Percentiles rank a stretch among this genome's conserved stretches.
phyloP scores from a whole-genome alignment of 2,113 vertebrate genomes.

The Indri indri region DNA sequence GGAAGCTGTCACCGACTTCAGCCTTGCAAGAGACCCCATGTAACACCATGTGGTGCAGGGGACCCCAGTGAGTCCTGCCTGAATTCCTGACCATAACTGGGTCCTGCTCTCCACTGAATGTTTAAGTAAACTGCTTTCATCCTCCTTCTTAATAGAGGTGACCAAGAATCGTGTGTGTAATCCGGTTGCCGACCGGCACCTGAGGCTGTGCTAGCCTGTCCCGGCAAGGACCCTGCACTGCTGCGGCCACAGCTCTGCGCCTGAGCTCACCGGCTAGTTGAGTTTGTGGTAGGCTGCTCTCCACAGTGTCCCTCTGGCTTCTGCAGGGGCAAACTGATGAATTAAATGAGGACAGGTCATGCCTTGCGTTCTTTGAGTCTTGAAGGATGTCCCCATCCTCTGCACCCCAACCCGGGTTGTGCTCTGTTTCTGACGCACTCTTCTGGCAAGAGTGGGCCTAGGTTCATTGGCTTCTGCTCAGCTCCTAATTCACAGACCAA shows the following conservation, averaged over 20 bases:
- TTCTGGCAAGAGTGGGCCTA: too few relatives aligned
- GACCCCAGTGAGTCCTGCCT: neutral
- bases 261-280: neutral
- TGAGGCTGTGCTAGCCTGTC: too few relatives aligned
- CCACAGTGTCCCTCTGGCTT: neutral
- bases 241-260: rapidly evolving
- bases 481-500: neutral
- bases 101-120: neutral
- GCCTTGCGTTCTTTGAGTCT: neutral
- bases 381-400: neutral
- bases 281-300: neutral
- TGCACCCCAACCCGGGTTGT: neutral
- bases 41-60: neutral
- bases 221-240: too few relatives aligned
- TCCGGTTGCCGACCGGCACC: neutral
- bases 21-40: neutral
- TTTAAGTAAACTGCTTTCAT: neutral
- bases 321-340: neutral
- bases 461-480: neutral
- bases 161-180: too few relatives aligned
- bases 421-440: neutral
- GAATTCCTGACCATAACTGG: neutral
- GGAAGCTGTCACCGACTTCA: neutral
- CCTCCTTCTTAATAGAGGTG: neutral
- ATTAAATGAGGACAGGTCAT: neutral